These are phyloP conservation scores for Chaitophorus viminalis DNA, from an alignment of 2,888 invertebrate genomes.

Conservation along the genomic window DNA sequence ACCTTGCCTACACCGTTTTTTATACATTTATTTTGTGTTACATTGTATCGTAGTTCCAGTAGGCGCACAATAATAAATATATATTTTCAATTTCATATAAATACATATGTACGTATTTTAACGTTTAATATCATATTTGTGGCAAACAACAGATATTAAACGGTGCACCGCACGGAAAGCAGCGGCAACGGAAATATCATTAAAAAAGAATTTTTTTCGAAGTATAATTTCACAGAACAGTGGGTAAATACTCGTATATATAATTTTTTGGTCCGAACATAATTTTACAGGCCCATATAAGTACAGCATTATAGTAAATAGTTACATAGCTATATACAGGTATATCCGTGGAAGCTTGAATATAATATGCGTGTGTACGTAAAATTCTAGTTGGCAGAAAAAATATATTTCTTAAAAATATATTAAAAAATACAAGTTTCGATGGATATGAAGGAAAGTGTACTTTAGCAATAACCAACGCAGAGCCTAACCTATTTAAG, in stretches of 20 bases:
- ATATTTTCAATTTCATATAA: too few species aligned
- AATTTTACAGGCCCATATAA: not conserved
- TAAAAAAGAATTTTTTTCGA: not conserved
- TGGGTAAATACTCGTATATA: not conserved
- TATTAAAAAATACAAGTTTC: too few species aligned
- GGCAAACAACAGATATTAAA: not conserved
- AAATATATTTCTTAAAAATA: too few species aligned
- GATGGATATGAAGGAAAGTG: too few species aligned
- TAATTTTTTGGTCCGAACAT: not conserved
- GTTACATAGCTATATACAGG: too few species aligned
- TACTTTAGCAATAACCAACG: too few species aligned
- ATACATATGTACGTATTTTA: not conserved
- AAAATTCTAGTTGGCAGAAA: too few species aligned
- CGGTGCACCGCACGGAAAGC: not conserved
- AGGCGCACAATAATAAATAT: not conserved
- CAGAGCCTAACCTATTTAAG: too few species aligned
- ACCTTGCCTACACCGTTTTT: not conserved
- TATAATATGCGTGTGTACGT: too few species aligned
- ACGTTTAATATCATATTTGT: not conserved
- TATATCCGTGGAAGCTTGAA: too few species aligned
- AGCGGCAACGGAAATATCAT: not conserved
- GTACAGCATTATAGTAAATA: too few species aligned
- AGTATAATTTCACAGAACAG: slow-evolving; percentile 37
- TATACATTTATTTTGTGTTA: not conserved
- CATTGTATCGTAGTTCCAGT: not conserved